These are phyloP conservation scores for Ophioderma brevispina DNA, from an alignment of 35 echinoderm and acorn worm species.

Conservation along the genomic window DNA sequence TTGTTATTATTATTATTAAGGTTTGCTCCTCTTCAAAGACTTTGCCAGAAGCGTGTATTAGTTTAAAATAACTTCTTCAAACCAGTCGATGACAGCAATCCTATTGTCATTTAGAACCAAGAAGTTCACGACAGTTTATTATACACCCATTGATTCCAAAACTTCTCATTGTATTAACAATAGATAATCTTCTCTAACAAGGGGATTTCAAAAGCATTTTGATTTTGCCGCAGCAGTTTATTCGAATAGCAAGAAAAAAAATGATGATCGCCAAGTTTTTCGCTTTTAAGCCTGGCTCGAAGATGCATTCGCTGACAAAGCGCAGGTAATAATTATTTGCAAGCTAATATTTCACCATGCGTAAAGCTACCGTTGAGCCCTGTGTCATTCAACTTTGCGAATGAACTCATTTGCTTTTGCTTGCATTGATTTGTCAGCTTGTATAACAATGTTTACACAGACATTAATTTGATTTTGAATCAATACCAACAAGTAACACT, in stretches of 20 bases:
- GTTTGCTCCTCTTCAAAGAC: background rate
- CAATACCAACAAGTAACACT: constrained; percentile 13
- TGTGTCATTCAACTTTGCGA: constrained; percentile 5
- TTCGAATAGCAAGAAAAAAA: too few species aligned
- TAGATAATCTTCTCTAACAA: background rate
- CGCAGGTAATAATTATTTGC: background rate
- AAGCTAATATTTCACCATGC: constrained; percentile 2
- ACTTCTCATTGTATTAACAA: background rate
- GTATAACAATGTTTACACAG: constrained; percentile 6
- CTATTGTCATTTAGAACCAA: background rate
- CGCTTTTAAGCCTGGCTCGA: background rate
- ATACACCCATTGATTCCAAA: background rate
- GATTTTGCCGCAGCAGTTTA: too few species aligned
- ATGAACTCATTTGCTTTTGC: constrained; percentile 7
- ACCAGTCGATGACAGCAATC: background rate
- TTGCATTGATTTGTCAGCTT: constrained; percentile 5
- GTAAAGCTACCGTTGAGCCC: background rate
- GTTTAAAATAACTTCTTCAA: constrained; percentile 10
- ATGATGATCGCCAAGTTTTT: background rate
- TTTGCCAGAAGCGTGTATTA: background rate
- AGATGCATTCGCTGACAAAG: background rate
- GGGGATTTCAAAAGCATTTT: too few species aligned
- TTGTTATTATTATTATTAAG: background rate
- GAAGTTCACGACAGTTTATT: background rate
- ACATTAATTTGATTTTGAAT: constrained; percentile 6